phyloP scores from a whole-genome alignment of 37 sponge, comb jelly and placozoan species.

The Cladorhizidae sp. region DNA sequence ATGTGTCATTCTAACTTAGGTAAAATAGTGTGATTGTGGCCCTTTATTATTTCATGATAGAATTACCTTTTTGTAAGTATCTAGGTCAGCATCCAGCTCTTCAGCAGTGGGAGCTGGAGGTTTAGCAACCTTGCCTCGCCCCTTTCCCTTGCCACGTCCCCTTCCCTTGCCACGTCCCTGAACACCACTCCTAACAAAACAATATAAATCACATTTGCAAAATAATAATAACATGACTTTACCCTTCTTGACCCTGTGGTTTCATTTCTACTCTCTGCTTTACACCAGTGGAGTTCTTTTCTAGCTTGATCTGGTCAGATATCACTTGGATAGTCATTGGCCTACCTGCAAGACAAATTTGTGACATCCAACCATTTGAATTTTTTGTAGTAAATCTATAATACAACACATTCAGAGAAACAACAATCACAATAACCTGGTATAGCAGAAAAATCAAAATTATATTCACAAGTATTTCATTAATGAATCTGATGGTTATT shows the following conservation, averaged over 20 bases:
- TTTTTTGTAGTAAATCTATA: no score
- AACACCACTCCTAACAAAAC: background rate
- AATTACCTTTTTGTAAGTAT: slow-evolving; percentile 79
- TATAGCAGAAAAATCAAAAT: no score
- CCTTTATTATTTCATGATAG: background rate
- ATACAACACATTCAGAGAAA: no score
- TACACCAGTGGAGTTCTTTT: background rate
- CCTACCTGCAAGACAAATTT: slow-evolving; percentile 30
- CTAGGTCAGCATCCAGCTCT: slow-evolving; percentile 93
- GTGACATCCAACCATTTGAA: no score
- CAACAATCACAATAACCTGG: no score
- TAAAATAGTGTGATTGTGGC: no score
- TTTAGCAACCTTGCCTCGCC: slow-evolving; percentile 68
- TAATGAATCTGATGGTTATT: no score
- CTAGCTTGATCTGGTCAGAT: background rate
- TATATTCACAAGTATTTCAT: no score
- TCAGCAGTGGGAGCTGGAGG: slow-evolving; percentile 76
- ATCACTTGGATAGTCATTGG: slow-evolving; percentile 50
- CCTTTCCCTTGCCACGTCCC: slow-evolving; percentile 76
- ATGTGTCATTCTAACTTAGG: no score
- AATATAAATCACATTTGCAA: no score
- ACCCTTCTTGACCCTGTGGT: background rate
- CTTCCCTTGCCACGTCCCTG: slow-evolving; percentile 12
- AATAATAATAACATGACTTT: no score
- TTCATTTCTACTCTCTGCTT: background rate